These are phyloP conservation scores for Neria commutata DNA, from an alignment of 2,888 invertebrate genomes.

Conservation along the genomic window DNA sequence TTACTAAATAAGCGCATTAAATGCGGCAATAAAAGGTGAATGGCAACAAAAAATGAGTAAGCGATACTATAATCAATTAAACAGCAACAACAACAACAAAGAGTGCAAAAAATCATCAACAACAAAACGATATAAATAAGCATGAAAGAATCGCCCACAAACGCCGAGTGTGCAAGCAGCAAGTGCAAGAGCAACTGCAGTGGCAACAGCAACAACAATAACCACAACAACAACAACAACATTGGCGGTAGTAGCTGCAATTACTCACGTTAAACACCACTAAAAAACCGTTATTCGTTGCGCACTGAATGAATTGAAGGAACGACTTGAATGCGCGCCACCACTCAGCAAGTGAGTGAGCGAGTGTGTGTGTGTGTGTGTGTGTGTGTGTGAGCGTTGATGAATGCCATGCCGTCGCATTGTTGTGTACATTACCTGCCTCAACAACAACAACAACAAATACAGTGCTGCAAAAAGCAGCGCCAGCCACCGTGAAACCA, in stretches of 20 bases:
- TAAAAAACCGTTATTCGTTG: conserved; percentile 3
- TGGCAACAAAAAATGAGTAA: conserved; percentile 11
- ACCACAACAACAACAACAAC: not conserved
- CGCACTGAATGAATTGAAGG: conserved; percentile 9
- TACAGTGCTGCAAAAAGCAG: not conserved
- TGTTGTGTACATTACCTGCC: conserved; percentile 29
- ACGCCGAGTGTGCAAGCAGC: too few relatives aligned
- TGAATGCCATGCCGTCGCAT: not conserved
- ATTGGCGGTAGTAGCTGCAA: not conserved
- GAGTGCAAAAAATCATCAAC: conserved; percentile 31
- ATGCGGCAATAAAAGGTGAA: too few relatives aligned
- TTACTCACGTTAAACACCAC: conserved; percentile 1
- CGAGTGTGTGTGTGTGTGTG: not conserved
- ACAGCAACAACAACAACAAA: conserved; percentile 17
- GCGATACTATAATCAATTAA: too few relatives aligned
- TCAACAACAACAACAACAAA: conserved; percentile 18
- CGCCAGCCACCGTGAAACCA: conserved; percentile 1
- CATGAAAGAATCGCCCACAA: not conserved
- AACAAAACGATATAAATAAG: not conserved
- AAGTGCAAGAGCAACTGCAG: not conserved
- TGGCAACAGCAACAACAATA: not conserved
- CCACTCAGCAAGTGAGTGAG: not conserved
- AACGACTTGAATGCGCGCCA: not conserved
- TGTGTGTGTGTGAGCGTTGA: too few relatives aligned
- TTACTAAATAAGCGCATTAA: too few relatives aligned